Base-by-base conservation (phyloP, 2,888 invertebrate species). In the Rhimphoctona megacephalus region DNA sequence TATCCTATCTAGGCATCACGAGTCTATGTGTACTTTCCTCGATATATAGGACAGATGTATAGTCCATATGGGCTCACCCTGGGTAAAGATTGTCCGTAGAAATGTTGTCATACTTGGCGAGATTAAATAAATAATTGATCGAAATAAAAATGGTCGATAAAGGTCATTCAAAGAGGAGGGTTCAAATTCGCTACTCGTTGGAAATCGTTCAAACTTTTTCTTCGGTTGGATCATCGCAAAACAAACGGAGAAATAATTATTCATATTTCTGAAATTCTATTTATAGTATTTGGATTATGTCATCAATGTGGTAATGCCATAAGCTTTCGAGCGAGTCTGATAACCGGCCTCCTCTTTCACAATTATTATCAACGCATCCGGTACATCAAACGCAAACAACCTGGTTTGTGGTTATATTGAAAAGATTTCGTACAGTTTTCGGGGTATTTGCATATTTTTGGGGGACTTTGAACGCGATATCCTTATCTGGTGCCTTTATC, bases 271-370 rank as follows among this genome's bases (percentile, higher is more conserved):
- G 1, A 11, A 61, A 30, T 30, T 30, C 25, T 61, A 30, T 61
- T 61, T 61, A 17, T 19, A 61, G 61, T 6, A 30, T 61, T 61
- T 7, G 30, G 5, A 17, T 61, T 30, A 1, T 30, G 30, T 61
- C 61, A 30, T 61, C 30, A 17, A 30, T 30, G 61, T 17, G 61
- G 25, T 30, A 7, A 11, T 11, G 9, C 5, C 49, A n/a, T 19
- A 49, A 76, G 69, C 46, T n/a, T 52, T 70, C 43, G 77, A 78
- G 78, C 78, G 73, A 78, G 67, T 83, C 79, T 79, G 73, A 83
- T 83, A 79, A 83, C 66, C 72, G 57, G 33, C 46, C 66, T 54
- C 73, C 54, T 57, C 73, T 54, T 57, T 30, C 30, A 64, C 66
- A 61, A 36, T 83, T 83, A 73, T 83, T 67, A 52, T 43, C 54